Conservation (phyloP, 2,888 invertebrate genomes). For the Diarsia mendica region DNA sequence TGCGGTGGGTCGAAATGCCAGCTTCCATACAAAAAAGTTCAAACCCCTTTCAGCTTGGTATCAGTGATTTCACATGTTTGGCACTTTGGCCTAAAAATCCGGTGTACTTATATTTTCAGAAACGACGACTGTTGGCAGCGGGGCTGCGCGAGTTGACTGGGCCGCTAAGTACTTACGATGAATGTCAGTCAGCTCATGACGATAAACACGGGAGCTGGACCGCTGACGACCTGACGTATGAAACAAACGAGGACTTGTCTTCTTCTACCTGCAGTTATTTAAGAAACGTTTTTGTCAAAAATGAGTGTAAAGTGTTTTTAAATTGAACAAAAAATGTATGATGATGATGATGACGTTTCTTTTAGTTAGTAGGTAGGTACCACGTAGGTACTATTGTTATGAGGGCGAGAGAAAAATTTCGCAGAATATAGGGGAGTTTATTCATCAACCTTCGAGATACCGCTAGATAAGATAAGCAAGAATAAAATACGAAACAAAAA, state of each 20-base stretch:
- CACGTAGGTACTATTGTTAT: background rate
- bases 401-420: background rate
- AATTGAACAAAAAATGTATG: constrained; percentile 10
- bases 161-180: constrained; percentile 93
- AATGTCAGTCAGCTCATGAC: constrained; percentile 31
- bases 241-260: background rate
- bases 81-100: background rate
- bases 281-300: constrained; percentile 1
- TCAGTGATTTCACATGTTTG: background rate
- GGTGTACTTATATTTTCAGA: constrained; percentile 75
- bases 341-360: background rate
- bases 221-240: constrained; percentile 12
- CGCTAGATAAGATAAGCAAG: too few relatives aligned
- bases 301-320: constrained; percentile 27
- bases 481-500: too few relatives aligned
- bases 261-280: background rate
- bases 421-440: too few relatives aligned
- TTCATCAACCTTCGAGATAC: too few relatives aligned
- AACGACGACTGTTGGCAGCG: constrained; percentile 81
- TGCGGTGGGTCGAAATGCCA: too few relatives aligned
- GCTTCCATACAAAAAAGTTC: too few relatives aligned
- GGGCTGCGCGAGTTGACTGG: constrained; percentile 92
- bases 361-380: background rate
- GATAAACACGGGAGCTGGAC: background rate
- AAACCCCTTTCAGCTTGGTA: background rate